Evolutionary conservation across 1,140 invertebrate genomes (phyloP).

Genomic region (Camponotus pennsylvanicus): DNA sequence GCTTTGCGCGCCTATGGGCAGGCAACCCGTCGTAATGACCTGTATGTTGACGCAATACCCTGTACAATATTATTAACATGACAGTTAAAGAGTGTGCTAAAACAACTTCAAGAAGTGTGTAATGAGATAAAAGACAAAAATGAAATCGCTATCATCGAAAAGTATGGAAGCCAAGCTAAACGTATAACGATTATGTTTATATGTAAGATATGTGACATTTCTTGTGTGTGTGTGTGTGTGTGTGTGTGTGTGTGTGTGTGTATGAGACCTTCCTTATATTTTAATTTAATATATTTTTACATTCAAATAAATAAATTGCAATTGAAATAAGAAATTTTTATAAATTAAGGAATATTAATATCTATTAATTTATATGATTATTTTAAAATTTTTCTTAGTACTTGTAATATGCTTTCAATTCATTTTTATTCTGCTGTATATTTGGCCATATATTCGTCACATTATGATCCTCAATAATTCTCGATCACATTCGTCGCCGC

Average conservation of each 20-base stretch:
- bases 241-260: no score
- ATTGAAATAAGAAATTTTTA: background rate
- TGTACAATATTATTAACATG: background rate
- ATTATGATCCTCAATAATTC: background rate
- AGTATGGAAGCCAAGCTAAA: background rate
- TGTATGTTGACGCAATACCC: no score
- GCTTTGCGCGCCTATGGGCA: no score
- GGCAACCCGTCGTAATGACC: no score
- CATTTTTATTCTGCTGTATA: background rate
- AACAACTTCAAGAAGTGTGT: constrained; percentile 4
- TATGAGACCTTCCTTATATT: background rate
- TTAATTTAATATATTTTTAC: no score
- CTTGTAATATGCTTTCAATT: background rate
- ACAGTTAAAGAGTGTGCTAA: background rate
- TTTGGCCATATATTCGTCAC: background rate
- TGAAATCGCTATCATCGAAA: constrained; percentile 32
- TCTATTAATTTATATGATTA: background rate
- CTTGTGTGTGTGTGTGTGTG: no score
- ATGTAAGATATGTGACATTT: constrained; percentile 7
- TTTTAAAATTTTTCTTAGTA: constrained; percentile 14
- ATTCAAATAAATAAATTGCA: background rate
- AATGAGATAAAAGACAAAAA: constrained; percentile 6
- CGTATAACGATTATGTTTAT: background rate
- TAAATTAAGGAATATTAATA: background rate
- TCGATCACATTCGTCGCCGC: background rate